Conservation (phyloP, 2,113 vertebrate genomes). For the Echinops telfairi region DNA sequence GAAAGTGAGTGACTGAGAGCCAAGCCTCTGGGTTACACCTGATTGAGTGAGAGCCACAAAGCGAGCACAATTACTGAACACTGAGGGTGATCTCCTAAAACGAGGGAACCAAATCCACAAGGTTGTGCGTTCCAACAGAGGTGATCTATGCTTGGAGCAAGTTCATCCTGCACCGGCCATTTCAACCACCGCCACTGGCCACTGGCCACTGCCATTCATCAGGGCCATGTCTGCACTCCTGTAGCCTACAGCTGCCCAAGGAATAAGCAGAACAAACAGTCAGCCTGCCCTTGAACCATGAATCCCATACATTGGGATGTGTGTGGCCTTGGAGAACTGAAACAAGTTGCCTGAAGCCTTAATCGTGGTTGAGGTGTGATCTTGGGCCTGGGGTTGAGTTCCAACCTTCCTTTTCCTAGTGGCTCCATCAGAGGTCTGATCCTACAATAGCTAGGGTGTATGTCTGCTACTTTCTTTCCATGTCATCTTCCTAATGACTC, state of each 20-base stretch:
- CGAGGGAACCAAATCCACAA: neutral
- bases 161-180: neutral
- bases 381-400: neutral
- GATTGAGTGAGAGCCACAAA: neutral
- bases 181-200: neutral
- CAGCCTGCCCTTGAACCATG: neutral
- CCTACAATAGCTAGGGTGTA: neutral
- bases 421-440: neutral
- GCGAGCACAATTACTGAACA: neutral
- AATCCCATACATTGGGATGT: neutral
- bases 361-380: neutral
- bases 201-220: neutral
- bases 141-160: fast-evolving
- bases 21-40: neutral
- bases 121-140: neutral
- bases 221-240: neutral
- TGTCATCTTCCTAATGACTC: neutral
- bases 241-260: neutral
- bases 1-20: neutral
- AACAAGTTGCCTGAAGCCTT: neutral
- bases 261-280: neutral
- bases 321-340: neutral
- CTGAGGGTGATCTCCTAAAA: neutral
- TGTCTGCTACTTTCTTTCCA: neutral
- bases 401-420: neutral